Conservation (phyloP, 2,797 vertebrate genomes). For the Thripadectes ignobilis region DNA sequence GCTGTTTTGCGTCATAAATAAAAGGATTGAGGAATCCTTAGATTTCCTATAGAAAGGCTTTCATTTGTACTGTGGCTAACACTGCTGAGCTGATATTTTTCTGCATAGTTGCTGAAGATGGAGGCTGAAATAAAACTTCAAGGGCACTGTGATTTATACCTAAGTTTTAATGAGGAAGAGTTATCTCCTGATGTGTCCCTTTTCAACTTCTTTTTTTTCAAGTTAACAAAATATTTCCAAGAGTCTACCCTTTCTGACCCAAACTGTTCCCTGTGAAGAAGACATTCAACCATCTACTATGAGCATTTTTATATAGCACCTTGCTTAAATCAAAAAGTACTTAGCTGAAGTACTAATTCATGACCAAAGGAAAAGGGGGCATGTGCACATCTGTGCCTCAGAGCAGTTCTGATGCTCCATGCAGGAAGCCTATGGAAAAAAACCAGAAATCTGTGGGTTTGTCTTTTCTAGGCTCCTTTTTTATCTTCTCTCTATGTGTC, state of each 20-base stretch:
- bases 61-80: conserved; percentile 18
- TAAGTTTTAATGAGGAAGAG: conserved; percentile 37
- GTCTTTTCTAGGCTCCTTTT: not conserved
- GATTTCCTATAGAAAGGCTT: conserved; percentile 26
- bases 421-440: not conserved
- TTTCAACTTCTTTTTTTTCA: not conserved
- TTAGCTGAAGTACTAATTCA: not conserved
- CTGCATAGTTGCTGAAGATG: not conserved
- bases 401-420: not conserved
- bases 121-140: conserved; percentile 15
- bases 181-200: not conserved
- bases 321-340: not conserved
- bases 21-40: conserved; percentile 30
- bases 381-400: not conserved
- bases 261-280: not conserved
- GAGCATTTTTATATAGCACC: not conserved
- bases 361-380: not conserved
- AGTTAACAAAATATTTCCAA: not conserved
- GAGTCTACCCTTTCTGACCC: not conserved
- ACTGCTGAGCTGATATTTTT: conserved; percentile 35
- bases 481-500: not conserved
- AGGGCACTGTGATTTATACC: not conserved
- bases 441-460: not conserved
- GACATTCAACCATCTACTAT: not conserved
- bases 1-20: not conserved